phyloP scores from a whole-genome alignment of 2,888 invertebrate species.

The Apantesis nais region DNA sequence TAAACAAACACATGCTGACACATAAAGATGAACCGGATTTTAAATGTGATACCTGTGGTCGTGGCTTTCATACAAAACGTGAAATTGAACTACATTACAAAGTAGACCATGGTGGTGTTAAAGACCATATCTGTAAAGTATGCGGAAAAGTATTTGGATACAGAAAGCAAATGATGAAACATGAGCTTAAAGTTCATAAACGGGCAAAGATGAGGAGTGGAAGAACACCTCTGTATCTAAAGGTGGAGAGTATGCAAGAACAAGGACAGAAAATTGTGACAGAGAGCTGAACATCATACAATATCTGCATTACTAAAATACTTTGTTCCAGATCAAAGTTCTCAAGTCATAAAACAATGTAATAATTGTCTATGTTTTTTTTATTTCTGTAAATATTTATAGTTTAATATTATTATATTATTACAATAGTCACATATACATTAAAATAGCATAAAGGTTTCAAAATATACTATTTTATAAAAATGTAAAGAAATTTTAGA shows the following conservation, averaged over 20 bases:
- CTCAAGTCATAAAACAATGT: background rate
- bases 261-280: slow-evolving; percentile 42
- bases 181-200: slow-evolving; percentile 76
- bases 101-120: slow-evolving; percentile 74
- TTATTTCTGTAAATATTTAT: no score
- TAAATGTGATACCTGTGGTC: slow-evolving; percentile 70
- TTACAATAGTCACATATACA: no score
- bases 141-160: slow-evolving; percentile 79
- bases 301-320: background rate
- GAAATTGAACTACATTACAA: slow-evolving; percentile 72
- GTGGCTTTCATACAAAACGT: slow-evolving; percentile 70
- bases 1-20: slow-evolving; percentile 70
- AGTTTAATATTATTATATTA: no score
- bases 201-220: slow-evolving; percentile 71
- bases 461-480: no score
- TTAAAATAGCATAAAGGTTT: no score
- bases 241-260: slow-evolving; percentile 61
- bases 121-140: slow-evolving; percentile 71
- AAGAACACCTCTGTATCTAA: slow-evolving; percentile 72
- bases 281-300: slow-evolving; percentile 24
- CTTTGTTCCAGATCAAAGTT: background rate
- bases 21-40: slow-evolving; percentile 68
- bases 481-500: no score
- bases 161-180: slow-evolving; percentile 79
- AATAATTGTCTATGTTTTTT: background rate